Evolutionary conservation across 2,113 vertebrate genomes (phyloP).

Genomic region (Anser cygnoides): DNA sequence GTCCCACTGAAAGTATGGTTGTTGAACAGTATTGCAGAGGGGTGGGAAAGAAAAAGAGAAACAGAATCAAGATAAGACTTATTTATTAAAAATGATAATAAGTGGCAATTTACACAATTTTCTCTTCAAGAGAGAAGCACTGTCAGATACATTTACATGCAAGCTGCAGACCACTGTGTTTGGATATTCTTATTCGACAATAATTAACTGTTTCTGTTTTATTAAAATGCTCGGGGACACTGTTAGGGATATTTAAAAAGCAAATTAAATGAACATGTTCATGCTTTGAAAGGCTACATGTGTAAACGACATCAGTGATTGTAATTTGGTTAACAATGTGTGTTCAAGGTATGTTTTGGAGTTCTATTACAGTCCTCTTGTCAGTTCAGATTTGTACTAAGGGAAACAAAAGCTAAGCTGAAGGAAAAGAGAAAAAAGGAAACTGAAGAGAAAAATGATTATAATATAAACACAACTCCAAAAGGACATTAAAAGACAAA

Average conservation of each 20-base stretch:
- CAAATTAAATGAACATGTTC: constrained; percentile 70
- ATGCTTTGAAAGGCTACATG: constrained; percentile 71
- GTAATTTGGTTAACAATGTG: constrained; percentile 69
- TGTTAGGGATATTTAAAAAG: constrained; percentile 66
- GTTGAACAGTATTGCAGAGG: constrained; percentile 67
- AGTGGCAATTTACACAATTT: constrained; percentile 70
- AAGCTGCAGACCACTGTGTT: constrained; percentile 53
- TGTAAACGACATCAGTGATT: constrained; percentile 67
- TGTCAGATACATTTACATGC: constrained; percentile 67
- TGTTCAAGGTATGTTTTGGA: constrained; percentile 55
- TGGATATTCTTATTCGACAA: constrained; percentile 36
- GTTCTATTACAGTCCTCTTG: constrained; percentile 62
- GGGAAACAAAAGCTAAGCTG: constrained; percentile 45
- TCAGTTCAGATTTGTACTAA: constrained; percentile 56
- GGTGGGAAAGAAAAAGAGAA: constrained; percentile 57
- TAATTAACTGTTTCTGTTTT: constrained; percentile 72
- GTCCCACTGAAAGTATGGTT: constrained; percentile 77
- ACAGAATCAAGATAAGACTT: constrained; percentile 54
- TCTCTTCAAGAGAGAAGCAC: constrained; percentile 57
- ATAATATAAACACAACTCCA: neutral
- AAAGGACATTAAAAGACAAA: neutral
- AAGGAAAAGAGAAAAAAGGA: neutral
- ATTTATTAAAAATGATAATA: constrained; percentile 78
- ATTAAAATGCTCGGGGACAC: constrained; percentile 70
- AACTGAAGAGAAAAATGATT: neutral